Percentiles rank a stretch among this genome's conserved stretches.
Evolutionary conservation across 2,113 vertebrate species (phyloP).

Genomic region (Cinclus mexicanus): DNA sequence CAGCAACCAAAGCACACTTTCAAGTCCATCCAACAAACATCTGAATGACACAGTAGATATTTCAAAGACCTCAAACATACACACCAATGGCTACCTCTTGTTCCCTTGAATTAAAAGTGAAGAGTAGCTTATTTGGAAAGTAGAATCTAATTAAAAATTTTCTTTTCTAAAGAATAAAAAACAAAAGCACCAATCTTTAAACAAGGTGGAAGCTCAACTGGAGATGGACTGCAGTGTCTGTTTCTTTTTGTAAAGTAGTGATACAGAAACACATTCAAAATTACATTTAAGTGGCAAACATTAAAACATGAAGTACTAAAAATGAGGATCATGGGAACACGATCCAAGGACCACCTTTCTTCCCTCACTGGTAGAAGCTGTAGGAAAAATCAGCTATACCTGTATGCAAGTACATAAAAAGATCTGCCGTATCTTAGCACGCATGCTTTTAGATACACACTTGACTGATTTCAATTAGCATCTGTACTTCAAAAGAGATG

Average conservation of each 20-base stretch:
- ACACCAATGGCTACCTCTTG: not conserved
- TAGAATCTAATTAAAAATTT: not conserved
- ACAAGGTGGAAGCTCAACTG: not conserved
- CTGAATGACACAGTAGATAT: not conserved
- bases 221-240: not conserved
- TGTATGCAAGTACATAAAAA: not conserved
- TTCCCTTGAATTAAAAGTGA: not conserved
- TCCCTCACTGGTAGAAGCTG: not conserved
- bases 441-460: not conserved
- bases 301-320: not conserved
- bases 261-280: not conserved
- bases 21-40: conserved; percentile 10
- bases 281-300: not conserved
- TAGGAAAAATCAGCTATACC: not conserved
- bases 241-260: not conserved
- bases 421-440: not conserved
- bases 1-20: not conserved
- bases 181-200: not conserved
- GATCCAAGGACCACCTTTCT: not conserved
- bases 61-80: not conserved
- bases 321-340: not conserved
- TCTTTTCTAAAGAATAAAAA: not conserved
- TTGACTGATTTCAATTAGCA: not conserved
- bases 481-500: not conserved
- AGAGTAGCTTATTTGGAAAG: not conserved